A percentile compares a stretch with the other conserved stretches of the same genome.
These are phyloP conservation scores for Oophaga pumilio DNA, from an alignment of 2,113 vertebrate genomes.

Conservation along the genomic window DNA sequence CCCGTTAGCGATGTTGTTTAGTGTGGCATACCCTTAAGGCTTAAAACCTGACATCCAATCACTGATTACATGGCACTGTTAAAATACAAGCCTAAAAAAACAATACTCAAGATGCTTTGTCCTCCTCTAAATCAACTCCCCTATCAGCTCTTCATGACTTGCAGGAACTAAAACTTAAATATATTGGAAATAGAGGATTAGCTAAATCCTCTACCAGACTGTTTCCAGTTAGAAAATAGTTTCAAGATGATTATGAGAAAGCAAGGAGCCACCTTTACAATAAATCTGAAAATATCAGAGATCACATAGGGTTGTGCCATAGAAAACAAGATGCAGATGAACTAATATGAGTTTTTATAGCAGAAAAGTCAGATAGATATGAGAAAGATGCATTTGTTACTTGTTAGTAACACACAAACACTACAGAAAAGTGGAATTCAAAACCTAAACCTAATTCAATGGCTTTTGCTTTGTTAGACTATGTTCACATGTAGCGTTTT, in stretches of 20 bases:
- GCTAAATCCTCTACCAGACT: conserved; percentile 44
- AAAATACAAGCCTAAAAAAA: conserved; percentile 37
- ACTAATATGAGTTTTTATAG: neutral
- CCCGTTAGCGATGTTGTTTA: too few species aligned
- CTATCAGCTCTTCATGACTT: conserved; percentile 41
- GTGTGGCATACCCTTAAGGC: too few species aligned
- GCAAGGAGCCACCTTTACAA: conserved; percentile 14
- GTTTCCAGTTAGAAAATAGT: conserved; percentile 49
- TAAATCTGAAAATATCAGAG: conserved; percentile 21
- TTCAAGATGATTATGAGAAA: conserved; percentile 44
- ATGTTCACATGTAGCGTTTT: too few species aligned
- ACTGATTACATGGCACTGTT: conserved; percentile 25
- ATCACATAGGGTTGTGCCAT: neutral
- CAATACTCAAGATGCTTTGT: conserved; percentile 40
- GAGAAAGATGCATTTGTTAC: neutral
- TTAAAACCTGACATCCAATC: conserved; percentile 30
- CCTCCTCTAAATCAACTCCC: conserved; percentile 36
- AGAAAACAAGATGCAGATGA: neutral
- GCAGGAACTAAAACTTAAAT: conserved; percentile 32
- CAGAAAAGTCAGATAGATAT: neutral
- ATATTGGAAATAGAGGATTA: conserved; percentile 50
- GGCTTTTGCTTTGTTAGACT: too few species aligned
- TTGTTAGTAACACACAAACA: too few species aligned
- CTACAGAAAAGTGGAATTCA: too few species aligned
- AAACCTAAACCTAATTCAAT: too few species aligned